Base-by-base conservation (phyloP, 2,888 invertebrate genomes). In the Eupithecia insigniata region DNA sequence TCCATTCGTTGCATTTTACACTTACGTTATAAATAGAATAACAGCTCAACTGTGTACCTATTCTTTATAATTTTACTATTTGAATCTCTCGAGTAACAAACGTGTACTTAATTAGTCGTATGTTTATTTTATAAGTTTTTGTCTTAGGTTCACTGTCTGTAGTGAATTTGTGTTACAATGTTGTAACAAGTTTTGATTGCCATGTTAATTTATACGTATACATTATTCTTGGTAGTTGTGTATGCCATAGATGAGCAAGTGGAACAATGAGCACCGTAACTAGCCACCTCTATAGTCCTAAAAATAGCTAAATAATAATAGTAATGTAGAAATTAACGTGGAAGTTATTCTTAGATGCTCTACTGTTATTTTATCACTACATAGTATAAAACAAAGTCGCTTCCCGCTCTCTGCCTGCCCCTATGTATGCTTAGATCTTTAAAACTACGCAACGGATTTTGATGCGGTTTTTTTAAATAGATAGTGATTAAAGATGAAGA, bases 81-180 rank as follows among this genome's bases (percentile, higher is more conserved):
- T n/a, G 64, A 36, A 51, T 51, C 26, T 64, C 51, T 66, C 30
- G 55, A 67, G 34, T 61, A 51, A 30, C 18, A 64, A 43, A 62
- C 12, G 22, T 43, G 68, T 74, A 71, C 69, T 71, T 74, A 71
- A 69, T 66, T 71, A 74, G 66, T 28, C 58, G n/a, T 62, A 67
- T 39, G 22, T 68, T 55, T 26, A 12, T 30, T 66, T 51, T 67
- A 22, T 22, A 36, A 5, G 64, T 64, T 36, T 14, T 22, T 36
- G 22, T 22, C 34, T 62, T 39, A 0, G 1, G 6, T 22, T 64
- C 34, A 36, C 30, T 30, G 36, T 18, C 39, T 18, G 60, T 67
- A 60, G 7, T 67, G 36, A 66, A 30, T 51, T 71, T 68, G 16
- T 64, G 64, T 73, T 61, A 51, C 34, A 68, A n/a, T 66, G 46